These are phyloP conservation scores for Drosophila prolongata DNA, from an alignment of 2,888 invertebrate species.

Conservation along the genomic window DNA sequence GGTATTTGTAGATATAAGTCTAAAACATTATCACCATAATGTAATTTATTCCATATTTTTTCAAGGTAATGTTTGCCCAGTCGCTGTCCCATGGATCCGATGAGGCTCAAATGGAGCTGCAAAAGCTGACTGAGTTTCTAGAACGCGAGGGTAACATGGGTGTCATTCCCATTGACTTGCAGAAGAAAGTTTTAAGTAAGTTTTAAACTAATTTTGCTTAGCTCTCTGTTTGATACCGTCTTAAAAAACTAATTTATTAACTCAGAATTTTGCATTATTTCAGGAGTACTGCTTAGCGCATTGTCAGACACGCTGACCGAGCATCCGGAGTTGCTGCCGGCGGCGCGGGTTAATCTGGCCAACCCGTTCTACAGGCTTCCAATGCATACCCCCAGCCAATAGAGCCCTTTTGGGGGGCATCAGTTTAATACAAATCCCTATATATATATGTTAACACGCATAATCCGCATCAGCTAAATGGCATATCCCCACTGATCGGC, in stretches of 20 bases:
- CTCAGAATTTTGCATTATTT: not conserved
- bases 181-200: conserved; percentile 91
- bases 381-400: conserved; percentile 69
- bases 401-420: conserved; percentile 47
- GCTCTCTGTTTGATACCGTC: not conserved
- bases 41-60: not conserved
- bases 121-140: conserved; percentile 90
- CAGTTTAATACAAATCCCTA: conserved; percentile 49
- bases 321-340: conserved; percentile 88
- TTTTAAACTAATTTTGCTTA: conserved; percentile 6
- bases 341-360: conserved; percentile 86
- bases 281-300: conserved; percentile 91
- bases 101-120: conserved; percentile 89
- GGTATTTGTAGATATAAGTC: conserved; percentile 72
- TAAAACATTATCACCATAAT: no score
- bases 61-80: conserved; percentile 90
- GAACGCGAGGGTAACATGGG: conserved; percentile 90
- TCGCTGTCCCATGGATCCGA: conserved; percentile 89
- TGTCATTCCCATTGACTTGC: conserved; percentile 89
- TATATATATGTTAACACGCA: conserved; percentile 50
- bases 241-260: conserved; percentile 14
- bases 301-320: conserved; percentile 90
- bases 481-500: conserved; percentile 40
- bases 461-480: conserved; percentile 41
- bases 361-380: conserved; percentile 82